Evolutionary conservation across 2,888 invertebrate species (phyloP).

Genomic region (Actias luna): DNA sequence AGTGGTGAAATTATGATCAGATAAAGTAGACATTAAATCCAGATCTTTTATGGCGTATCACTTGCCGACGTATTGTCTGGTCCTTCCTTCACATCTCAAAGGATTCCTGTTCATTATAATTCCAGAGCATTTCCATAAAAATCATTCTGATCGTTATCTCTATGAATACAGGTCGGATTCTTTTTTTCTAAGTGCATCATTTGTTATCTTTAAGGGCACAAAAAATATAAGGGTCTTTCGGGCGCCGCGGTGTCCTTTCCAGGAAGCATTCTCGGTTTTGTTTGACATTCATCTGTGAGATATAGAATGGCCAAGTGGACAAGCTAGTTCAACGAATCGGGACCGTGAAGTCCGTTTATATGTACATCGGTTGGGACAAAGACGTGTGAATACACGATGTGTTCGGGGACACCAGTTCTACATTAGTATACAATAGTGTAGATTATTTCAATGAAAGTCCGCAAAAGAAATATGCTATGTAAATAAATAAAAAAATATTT

Average conservation of each 20-base stretch:
- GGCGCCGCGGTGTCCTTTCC: slow-evolving; percentile 78
- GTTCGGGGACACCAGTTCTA: not conserved
- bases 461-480: too few relatives aligned
- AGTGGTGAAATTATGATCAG: slow-evolving; percentile 29
- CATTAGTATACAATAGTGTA: too few relatives aligned
- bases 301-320: slow-evolving; percentile 69
- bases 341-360: slow-evolving; percentile 38
- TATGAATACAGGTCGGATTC: slow-evolving; percentile 78
- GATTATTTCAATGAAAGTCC: too few relatives aligned
- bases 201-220: slow-evolving; percentile 78
- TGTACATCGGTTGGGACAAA: slow-evolving; percentile 48
- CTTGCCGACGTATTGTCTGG: slow-evolving; percentile 79
- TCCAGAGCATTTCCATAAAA: slow-evolving; percentile 80
- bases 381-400: slow-evolving; percentile 67
- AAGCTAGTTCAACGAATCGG: slow-evolving; percentile 60
- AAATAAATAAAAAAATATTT: too few relatives aligned
- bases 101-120: slow-evolving; percentile 78
- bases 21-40: slow-evolving; percentile 46
- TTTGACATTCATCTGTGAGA: slow-evolving; percentile 78
- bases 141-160: slow-evolving; percentile 78
- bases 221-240: slow-evolving; percentile 72
- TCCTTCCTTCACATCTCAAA: slow-evolving; percentile 75
- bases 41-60: slow-evolving; percentile 24
- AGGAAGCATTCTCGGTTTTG: slow-evolving; percentile 72
- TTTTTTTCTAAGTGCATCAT: slow-evolving; percentile 77